phyloP scores from a whole-genome alignment of 1,140 invertebrate genomes.

The Hesperophylax magnus region DNA sequence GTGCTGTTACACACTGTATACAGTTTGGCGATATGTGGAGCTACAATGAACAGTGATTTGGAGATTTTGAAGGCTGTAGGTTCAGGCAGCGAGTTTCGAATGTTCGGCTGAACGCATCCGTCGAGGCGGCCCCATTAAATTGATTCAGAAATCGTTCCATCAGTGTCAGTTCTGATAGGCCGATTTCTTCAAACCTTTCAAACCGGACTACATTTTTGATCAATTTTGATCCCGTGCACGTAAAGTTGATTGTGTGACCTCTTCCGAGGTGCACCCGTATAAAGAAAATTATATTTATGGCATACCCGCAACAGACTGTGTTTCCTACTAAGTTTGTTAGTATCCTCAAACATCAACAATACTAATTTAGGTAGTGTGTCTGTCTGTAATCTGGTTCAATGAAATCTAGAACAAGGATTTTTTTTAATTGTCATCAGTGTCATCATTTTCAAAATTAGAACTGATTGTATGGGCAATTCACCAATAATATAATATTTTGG shows the following conservation, averaged over 20 bases:
- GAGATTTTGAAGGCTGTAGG: too few relatives aligned
- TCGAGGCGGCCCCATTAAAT: slow-evolving; percentile 47
- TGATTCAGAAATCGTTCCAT: slow-evolving; percentile 51
- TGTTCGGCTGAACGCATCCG: slow-evolving; percentile 12
- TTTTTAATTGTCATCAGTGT: too few relatives aligned
- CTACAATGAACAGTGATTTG: not conserved
- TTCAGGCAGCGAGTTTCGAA: not conserved
- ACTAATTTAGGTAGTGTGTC: too few relatives aligned
- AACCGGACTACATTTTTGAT: not conserved
- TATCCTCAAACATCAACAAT: too few relatives aligned
- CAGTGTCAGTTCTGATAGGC: slow-evolving; percentile 48
- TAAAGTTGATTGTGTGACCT: not conserved
- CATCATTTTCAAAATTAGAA: too few relatives aligned
- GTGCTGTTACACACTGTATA: not conserved
- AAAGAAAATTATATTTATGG: not conserved
- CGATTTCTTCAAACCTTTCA: not conserved
- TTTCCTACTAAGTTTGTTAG: too few relatives aligned
- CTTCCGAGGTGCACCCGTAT: not conserved
- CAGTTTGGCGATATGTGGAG: not conserved
- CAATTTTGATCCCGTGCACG: not conserved
- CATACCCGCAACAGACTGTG: too few relatives aligned
- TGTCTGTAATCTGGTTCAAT: too few relatives aligned
- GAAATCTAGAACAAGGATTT: too few relatives aligned
- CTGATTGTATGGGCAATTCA: too few relatives aligned
- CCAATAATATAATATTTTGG: too few relatives aligned